phyloP scores from a whole-genome alignment of 2,113 vertebrate species.

The Microcebus ravelobensis region DNA sequence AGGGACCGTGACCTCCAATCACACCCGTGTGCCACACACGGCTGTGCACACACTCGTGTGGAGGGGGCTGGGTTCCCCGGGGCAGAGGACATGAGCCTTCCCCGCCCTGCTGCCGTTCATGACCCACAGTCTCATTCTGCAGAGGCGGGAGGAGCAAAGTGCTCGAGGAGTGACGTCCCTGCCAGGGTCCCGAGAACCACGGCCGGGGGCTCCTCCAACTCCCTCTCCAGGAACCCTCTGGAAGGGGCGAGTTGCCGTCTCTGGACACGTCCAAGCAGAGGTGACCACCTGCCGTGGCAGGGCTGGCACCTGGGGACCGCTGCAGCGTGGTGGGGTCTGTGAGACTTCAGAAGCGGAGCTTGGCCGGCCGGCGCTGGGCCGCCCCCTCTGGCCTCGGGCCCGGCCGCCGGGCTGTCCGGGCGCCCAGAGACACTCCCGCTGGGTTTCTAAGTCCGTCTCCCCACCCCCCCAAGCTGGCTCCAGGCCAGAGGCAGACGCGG shows the following conservation, averaged over 20 bases:
- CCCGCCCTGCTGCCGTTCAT: accelerated
- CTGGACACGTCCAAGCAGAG: accelerated
- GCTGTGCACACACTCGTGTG: accelerated
- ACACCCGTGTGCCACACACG: accelerated
- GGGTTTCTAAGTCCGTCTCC: background rate
- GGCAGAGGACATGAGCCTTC: accelerated
- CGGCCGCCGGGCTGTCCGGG: background rate
- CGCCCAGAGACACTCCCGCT: accelerated
- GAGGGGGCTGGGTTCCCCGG: background rate
- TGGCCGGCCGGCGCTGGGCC: accelerated
- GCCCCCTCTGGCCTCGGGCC: background rate
- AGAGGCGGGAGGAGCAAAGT: no score
- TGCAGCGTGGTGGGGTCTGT: accelerated
- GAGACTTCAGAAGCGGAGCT: background rate
- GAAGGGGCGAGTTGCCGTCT: background rate
- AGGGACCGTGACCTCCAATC: accelerated
- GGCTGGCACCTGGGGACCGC: background rate
- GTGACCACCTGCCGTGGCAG: background rate
- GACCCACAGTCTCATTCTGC: accelerated
- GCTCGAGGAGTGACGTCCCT: background rate
- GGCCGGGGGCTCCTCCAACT: background rate
- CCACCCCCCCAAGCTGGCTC: accelerated
- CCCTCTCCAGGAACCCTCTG: background rate
- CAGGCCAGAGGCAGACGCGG: background rate
- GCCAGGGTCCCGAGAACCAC: background rate